These are phyloP conservation scores for Schizotus pectinicornis DNA, from an alignment of 2,888 invertebrate genomes.

Conservation along the genomic window DNA sequence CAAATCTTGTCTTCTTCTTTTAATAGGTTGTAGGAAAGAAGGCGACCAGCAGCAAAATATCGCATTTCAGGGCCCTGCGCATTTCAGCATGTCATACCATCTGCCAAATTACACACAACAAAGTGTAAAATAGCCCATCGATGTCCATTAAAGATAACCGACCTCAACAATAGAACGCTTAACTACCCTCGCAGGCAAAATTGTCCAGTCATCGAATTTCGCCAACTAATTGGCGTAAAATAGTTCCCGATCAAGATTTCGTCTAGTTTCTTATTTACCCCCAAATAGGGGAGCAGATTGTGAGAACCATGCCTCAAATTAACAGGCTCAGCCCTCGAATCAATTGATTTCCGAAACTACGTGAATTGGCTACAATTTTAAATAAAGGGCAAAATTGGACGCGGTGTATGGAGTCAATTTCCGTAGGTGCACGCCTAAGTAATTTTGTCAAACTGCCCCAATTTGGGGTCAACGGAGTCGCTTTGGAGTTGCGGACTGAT, in stretches of 20 bases:
- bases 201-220: slow-evolving; percentile 22
- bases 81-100: slow-evolving; percentile 25
- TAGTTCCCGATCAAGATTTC: slow-evolving; percentile 18
- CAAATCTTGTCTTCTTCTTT: no score
- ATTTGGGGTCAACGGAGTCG: background rate
- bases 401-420: slow-evolving; percentile 10
- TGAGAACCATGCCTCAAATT: slow-evolving; percentile 18
- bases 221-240: slow-evolving; percentile 21
- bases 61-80: no score
- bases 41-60: no score
- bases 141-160: slow-evolving; percentile 22
- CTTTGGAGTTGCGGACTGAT: slow-evolving; percentile 45
- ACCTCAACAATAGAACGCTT: slow-evolving; percentile 20
- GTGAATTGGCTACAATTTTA: background rate
- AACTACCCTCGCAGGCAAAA: slow-evolving; percentile 11
- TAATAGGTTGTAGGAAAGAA: no score
- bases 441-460: slow-evolving; percentile 16
- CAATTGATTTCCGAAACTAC: background rate
- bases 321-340: background rate
- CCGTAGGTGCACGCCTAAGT: slow-evolving; percentile 19
- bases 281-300: slow-evolving; percentile 20
- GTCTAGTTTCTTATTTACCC: slow-evolving; percentile 9
- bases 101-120: slow-evolving; percentile 21
- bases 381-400: background rate
- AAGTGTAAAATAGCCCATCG: slow-evolving; percentile 19